Percentiles rank a stretch among this genome's conserved stretches.
Evolutionary conservation across 1,140 invertebrate genomes (phyloP).

Genomic region (Drosophila obscura): DNA sequence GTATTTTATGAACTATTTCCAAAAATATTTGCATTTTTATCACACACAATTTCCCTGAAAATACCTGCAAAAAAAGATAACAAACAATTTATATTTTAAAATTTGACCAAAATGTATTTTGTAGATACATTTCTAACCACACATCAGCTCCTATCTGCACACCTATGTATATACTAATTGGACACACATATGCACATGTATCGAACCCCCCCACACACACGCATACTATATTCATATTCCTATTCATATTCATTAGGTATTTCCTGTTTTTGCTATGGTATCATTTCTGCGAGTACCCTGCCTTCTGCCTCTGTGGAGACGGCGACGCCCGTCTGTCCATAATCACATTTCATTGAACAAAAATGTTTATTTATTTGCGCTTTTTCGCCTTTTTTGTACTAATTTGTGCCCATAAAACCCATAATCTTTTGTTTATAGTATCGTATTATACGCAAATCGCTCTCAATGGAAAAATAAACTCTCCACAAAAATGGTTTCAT

Average conservation of each 20-base stretch:
- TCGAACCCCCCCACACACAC: too few relatives aligned
- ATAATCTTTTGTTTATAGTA: slow-evolving; percentile 41
- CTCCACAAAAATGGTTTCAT: neutral
- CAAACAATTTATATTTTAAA: neutral
- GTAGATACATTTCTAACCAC: slow-evolving; percentile 2
- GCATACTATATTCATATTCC: too few relatives aligned
- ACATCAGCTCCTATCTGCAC: neutral
- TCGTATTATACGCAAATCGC: slow-evolving; percentile 24
- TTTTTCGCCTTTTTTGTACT: neutral
- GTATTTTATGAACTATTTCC: too few relatives aligned
- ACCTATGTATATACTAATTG: neutral
- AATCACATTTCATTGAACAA: slow-evolving; percentile 5
- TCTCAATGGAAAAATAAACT: slow-evolving; percentile 40
- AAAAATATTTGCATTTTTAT: too few relatives aligned
- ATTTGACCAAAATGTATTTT: slow-evolving; percentile 22
- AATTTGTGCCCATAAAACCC: neutral
- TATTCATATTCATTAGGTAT: too few relatives aligned
- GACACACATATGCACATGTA: neutral
- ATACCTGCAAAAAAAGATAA: too few relatives aligned
- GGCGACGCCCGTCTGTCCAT: slow-evolving; percentile 9
- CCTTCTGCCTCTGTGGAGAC: neutral
- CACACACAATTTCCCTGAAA: too few relatives aligned
- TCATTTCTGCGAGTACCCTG: neutral
- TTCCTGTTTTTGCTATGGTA: too few relatives aligned
- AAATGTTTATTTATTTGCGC: neutral